phyloP scores from a whole-genome alignment of 1,140 invertebrate species.

The Copidosoma floridanum region DNA sequence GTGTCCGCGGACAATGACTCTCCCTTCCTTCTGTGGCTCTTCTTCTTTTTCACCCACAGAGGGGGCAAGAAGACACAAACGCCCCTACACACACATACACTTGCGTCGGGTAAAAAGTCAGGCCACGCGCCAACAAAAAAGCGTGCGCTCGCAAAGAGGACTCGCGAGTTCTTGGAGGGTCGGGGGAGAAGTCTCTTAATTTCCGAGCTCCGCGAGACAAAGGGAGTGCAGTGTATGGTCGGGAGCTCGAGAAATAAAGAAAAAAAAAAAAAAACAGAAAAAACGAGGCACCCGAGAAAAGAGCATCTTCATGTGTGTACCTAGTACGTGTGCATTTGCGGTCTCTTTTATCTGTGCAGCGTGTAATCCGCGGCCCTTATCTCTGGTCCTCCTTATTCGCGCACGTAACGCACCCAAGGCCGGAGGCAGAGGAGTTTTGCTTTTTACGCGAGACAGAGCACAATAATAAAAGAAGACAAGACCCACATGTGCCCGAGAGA shows the following conservation, averaged over 20 bases:
- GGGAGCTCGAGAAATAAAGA: slow-evolving; percentile 30
- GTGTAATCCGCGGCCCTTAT: too few relatives aligned
- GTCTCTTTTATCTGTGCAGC: neutral
- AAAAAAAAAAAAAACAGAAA: slow-evolving; percentile 40
- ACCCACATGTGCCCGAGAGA: slow-evolving; percentile 7
- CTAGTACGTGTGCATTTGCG: neutral
- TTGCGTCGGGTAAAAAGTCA: slow-evolving; percentile 13
- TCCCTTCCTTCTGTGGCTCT: too few relatives aligned
- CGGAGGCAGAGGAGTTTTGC: neutral
- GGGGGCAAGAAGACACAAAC: neutral
- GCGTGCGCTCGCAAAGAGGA: neutral
- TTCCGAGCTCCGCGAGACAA: slow-evolving; percentile 45
- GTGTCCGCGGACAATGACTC: slow-evolving; percentile 53
- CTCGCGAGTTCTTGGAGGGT: slow-evolving; percentile 29
- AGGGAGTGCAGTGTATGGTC: too few relatives aligned
- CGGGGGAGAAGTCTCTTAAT: slow-evolving; percentile 49
- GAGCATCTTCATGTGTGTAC: neutral
- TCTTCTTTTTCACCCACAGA: too few relatives aligned
- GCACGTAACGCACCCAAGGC: neutral
- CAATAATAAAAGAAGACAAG: neutral
- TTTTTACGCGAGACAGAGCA: neutral
- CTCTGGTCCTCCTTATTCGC: neutral
- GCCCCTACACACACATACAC: neutral
- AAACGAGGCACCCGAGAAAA: neutral
- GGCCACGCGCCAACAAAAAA: neutral